Evolutionary conservation across 2,113 vertebrate species (phyloP).

Genomic region (Pygoscelis antarcticus): DNA sequence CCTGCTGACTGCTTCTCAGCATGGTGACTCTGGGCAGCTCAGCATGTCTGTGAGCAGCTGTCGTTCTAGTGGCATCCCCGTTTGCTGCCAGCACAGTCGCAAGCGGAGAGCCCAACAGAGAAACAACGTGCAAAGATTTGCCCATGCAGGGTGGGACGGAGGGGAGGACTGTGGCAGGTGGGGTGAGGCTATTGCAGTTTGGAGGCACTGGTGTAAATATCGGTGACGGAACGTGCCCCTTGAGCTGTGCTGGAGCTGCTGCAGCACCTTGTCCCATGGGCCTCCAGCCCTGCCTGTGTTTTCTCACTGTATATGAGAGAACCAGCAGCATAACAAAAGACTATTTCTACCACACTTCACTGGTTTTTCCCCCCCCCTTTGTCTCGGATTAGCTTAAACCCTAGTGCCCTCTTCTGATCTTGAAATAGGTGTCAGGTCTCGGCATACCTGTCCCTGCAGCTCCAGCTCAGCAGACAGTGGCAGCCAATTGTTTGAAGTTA

Average conservation of each 20-base stretch:
- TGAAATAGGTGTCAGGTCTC: background rate
- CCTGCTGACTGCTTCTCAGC: background rate
- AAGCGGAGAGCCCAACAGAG: background rate
- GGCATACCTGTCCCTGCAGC: background rate
- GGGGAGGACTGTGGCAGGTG: background rate
- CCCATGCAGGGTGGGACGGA: fast-evolving
- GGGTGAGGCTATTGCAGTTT: background rate
- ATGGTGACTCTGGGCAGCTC: background rate
- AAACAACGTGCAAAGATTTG: fast-evolving
- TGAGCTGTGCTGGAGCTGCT: background rate
- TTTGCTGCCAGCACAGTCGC: background rate
- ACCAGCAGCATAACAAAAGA: background rate
- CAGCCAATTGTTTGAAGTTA: background rate
- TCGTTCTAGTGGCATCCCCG: fast-evolving
- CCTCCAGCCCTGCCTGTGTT: background rate
- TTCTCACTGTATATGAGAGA: background rate
- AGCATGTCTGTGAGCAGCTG: background rate
- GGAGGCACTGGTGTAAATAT: background rate
- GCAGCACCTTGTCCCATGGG: background rate
- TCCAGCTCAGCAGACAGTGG: background rate
- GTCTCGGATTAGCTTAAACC: constrained; percentile 6
- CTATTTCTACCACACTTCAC: background rate
- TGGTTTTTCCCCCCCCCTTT: background rate
- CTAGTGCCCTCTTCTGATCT: constrained; percentile 57
- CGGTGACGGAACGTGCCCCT: background rate